phyloP scores from a whole-genome alignment of 2,888 invertebrate genomes.

The Xestia rhomboidea region DNA sequence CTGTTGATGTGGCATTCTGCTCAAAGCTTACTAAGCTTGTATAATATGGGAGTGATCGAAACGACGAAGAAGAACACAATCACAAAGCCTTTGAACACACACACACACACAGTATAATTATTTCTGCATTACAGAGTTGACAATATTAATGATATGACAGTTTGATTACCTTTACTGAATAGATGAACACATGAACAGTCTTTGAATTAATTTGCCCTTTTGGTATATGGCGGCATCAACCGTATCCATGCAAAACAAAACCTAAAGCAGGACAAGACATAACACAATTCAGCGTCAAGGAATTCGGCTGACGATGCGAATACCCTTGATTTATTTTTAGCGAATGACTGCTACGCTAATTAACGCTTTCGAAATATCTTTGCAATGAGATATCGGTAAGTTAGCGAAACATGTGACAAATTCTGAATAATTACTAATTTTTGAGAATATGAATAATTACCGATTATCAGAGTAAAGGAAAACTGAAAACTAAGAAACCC shows the following conservation, averaged over 20 bases:
- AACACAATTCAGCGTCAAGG: constrained; percentile 41
- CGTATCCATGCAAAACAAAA: constrained; percentile 26
- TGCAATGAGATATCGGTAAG: not conserved
- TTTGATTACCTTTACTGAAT: constrained; percentile 7
- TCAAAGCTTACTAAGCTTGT: too few species aligned
- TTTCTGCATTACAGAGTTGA: not conserved
- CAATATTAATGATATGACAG: constrained; percentile 4
- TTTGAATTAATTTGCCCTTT: constrained; percentile 17
- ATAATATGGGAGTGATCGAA: too few species aligned
- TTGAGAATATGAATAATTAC: not conserved
- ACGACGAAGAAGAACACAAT: not conserved
- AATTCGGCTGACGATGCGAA: constrained; percentile 42
- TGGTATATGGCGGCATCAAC: constrained; percentile 10
- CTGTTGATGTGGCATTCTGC: too few species aligned
- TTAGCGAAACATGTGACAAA: not conserved
- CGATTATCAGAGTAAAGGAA: not conserved
- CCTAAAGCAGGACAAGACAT: not conserved
- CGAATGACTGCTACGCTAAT: constrained; percentile 46
- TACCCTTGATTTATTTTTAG: constrained; percentile 49
- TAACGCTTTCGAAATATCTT: constrained; percentile 31
- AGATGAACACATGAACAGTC: not conserved
- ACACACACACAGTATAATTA: not conserved
- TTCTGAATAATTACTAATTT: not conserved
- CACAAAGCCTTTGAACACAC: too few species aligned
- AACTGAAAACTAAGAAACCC: not conserved